Evolutionary conservation across 2,797 vertebrate species (phyloP).

Genomic region (Lophura swinhoii): DNA sequence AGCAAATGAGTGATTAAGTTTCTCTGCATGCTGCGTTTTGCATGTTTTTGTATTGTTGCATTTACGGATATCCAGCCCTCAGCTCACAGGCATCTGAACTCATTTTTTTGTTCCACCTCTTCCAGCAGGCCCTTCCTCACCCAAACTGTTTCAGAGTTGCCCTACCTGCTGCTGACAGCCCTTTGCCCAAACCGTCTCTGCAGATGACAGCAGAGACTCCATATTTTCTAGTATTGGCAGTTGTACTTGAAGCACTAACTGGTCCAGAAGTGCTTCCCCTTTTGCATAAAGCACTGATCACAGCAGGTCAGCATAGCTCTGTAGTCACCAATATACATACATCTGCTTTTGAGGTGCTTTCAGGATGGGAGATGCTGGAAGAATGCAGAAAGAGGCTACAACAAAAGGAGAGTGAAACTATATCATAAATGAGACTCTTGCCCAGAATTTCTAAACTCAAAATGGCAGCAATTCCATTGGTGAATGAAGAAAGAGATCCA

Average conservation of each 20-base stretch:
- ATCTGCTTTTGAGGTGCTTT: neutral
- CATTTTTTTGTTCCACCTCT: neutral
- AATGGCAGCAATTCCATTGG: neutral
- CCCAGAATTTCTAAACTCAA: neutral
- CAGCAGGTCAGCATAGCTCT: neutral
- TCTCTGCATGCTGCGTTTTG: neutral
- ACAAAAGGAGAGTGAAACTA: neutral
- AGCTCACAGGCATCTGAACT: neutral
- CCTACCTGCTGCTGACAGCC: neutral
- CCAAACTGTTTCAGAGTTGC: neutral
- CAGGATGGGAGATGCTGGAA: neutral
- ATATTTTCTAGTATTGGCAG: neutral
- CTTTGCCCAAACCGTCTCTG: neutral
- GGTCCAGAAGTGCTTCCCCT: neutral
- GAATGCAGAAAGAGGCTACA: neutral
- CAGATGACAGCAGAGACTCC: neutral
- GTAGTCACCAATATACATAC: rapidly evolving
- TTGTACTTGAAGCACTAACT: neutral
- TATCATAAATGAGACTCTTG: neutral
- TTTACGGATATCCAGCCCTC: neutral
- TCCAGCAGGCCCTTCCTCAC: neutral
- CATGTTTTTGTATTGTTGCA: neutral
- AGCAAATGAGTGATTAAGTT: neutral
- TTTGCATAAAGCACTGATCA: neutral
- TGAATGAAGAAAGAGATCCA: neutral